Conservation (phyloP, 2,797 vertebrate species). For the Rousettus madagascariensis region DNA sequence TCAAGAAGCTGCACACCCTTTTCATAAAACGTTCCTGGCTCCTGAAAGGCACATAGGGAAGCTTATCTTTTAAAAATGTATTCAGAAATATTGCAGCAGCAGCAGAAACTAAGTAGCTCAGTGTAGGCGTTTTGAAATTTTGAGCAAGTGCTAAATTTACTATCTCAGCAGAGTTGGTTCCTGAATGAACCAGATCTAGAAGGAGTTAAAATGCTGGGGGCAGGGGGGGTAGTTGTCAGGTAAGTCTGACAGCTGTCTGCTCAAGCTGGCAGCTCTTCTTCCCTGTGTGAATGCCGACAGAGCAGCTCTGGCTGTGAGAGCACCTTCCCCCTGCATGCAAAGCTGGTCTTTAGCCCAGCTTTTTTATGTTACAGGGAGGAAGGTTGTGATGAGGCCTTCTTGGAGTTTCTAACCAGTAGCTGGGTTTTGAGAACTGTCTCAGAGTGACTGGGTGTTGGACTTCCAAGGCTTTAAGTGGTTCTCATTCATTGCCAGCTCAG, state of each 20-base stretch:
- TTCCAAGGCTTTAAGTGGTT: not conserved
- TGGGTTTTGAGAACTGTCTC: not conserved
- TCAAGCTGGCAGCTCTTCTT: not conserved
- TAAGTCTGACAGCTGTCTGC: not conserved
- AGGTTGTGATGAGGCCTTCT: not conserved
- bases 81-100: constrained; percentile 61
- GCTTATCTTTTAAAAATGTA: constrained; percentile 42
- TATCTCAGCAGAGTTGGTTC: constrained; percentile 29
- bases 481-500: not conserved
- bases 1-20: not conserved
- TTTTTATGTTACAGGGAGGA: not conserved
- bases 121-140: constrained; percentile 32
- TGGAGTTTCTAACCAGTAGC: not conserved
- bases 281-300: not conserved
- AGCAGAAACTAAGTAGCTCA: constrained; percentile 56
- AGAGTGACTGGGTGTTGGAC: not conserved
- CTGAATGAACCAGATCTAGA: not conserved
- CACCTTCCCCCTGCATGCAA: not conserved
- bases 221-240: not conserved
- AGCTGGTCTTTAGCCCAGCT: not conserved
- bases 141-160: not conserved
- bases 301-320: not conserved
- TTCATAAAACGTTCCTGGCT: not conserved
- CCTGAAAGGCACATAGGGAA: constrained; percentile 44
- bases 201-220: not conserved